Base-by-base conservation (phyloP, 2,113 vertebrate genomes). In the Terrapene triunguis region DNA sequence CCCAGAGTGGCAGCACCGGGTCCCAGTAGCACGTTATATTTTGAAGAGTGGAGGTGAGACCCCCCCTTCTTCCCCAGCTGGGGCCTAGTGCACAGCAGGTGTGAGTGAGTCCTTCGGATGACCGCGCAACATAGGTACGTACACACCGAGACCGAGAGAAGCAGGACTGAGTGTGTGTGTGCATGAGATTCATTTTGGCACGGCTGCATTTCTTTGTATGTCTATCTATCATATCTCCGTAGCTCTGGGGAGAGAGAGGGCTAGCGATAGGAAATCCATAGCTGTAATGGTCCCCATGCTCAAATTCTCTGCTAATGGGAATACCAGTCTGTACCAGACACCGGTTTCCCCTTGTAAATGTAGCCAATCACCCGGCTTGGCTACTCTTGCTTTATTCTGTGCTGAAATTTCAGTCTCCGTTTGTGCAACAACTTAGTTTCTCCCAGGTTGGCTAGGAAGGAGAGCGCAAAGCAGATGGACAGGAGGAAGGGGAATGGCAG, bases 1-100 rank as follows among this genome's bases (percentile, higher is more conserved):
- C 93, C 93, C 95, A 27, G 1, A 0, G 76, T 93, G 96, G 96
- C 90, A 57, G 59, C 5, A 0, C 25, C 10, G n/a, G 84, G 89
- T 88, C 62, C 85, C 97, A 97, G 96, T 88, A 90, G 78, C 78
- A 6, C 91, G 92, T 80, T 93, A 51, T 35, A 80, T 48, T 59
- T 87, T 78, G 97, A 97, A 89, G 5, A 79, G 93, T 95, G 88
- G 95, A 97, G 97, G 84, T 59, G 96, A 87, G 1, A 85, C 82
- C 74, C 44, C 35, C 91, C 92, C 65, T 69, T 88, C 69, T 1
- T 1, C n/a, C 53, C 81, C 47, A 84, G 44, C 0, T 2, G 6
- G 83, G 85, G 90, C 17, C 94, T 59, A 5, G 0, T 80, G 42
- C 29, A 89, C 29, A 1, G 8, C 93, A n/a, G 87, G n/a, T 38